These are phyloP conservation scores for Drosophila diplacantha DNA, from an alignment of 2,888 invertebrate genomes.

Conservation along the genomic window DNA sequence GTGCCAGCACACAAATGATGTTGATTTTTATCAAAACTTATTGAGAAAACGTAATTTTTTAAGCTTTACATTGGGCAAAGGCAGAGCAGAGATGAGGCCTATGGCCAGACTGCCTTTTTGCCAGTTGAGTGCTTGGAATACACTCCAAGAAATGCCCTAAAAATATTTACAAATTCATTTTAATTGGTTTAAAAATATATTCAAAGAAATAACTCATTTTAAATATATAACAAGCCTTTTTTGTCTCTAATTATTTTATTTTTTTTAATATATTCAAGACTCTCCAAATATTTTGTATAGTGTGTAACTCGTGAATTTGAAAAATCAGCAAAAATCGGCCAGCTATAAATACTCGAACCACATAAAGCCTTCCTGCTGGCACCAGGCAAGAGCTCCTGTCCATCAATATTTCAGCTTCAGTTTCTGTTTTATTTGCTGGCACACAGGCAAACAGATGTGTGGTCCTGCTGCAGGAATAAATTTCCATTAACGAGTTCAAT, in stretches of 20 bases:
- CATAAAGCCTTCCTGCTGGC: conserved; percentile 43
- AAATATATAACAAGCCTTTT: no score
- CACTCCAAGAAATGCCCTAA: neutral
- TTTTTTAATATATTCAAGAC: neutral
- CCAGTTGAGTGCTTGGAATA: conserved; percentile 16
- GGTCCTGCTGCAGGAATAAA: conserved; percentile 65
- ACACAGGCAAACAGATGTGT: conserved; percentile 16
- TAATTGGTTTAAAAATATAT: neutral
- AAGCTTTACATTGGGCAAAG: conserved; percentile 56
- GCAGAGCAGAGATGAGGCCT: conserved; percentile 12
- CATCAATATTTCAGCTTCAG: conserved; percentile 71
- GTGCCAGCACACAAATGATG: conserved; percentile 69
- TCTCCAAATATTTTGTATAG: neutral
- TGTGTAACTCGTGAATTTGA: conserved; percentile 54
- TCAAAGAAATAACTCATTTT: fast-evolving
- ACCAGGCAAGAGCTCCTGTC: conserved; percentile 44
- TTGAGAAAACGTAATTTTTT: conserved; percentile 73
- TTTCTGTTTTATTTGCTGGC: conserved; percentile 69
- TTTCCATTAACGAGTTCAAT: conserved; percentile 74
- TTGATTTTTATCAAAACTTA: conserved; percentile 74
- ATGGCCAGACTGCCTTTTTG: conserved; percentile 11
- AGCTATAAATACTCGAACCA: conserved; percentile 60
- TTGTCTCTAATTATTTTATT: fast-evolving
- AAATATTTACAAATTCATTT: neutral
- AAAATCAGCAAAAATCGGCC: conserved; percentile 62